phyloP scores from a whole-genome alignment of 2,113 vertebrate genomes.

The Egretta garzetta region DNA sequence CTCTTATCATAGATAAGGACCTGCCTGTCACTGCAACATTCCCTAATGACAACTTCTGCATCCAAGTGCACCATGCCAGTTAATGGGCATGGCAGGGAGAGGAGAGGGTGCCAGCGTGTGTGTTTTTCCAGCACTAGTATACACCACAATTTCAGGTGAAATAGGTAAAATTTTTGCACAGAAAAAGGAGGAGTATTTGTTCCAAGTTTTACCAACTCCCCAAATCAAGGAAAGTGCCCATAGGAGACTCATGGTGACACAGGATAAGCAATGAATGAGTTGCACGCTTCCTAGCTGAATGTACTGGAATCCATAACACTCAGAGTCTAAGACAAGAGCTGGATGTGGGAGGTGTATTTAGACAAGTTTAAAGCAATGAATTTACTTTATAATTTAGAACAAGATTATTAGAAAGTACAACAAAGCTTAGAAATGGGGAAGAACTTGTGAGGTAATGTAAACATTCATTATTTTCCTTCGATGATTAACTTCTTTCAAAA shows the following conservation, averaged over 20 bases:
- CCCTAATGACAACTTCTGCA: neutral
- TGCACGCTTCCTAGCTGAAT: neutral
- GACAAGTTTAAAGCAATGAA: neutral
- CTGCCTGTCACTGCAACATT: neutral
- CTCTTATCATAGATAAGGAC: neutral
- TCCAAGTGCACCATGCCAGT: neutral
- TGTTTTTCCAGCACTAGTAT: neutral
- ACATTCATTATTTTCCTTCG: neutral
- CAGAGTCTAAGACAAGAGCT: neutral
- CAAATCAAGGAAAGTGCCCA: neutral
- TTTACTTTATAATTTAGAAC: neutral
- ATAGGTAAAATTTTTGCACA: neutral
- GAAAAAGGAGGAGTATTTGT: neutral
- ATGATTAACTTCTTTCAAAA: neutral
- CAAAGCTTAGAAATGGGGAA: neutral
- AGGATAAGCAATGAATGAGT: neutral
- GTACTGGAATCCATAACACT: neutral
- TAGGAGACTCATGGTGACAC: neutral
- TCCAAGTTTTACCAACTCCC: neutral
- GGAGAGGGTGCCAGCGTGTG: neutral
- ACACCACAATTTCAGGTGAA: neutral
- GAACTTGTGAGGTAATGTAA: neutral
- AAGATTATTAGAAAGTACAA: neutral
- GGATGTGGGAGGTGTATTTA: neutral
- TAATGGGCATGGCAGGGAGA: neutral